A percentile compares a stretch with the other conserved stretches of the same genome.
Evolutionary conservation across 2,797 vertebrate genomes (phyloP).

Genomic region (Poeciliopsis presidionis): DNA sequence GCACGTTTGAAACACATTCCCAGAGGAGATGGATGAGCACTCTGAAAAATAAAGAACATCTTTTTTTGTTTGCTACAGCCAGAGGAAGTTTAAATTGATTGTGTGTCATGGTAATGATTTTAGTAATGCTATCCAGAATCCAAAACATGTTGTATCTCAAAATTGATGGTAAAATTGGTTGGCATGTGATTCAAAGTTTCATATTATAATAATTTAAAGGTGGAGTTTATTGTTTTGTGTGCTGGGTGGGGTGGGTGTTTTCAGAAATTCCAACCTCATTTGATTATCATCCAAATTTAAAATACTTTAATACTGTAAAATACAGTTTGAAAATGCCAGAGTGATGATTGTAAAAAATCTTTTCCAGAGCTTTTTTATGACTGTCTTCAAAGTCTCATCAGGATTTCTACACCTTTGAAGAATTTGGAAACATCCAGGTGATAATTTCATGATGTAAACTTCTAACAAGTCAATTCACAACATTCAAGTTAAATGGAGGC

Average conservation of each 20-base stretch:
- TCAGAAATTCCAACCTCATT: background rate
- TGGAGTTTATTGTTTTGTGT: too few species aligned
- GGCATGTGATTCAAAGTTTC: background rate
- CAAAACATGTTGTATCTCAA: background rate
- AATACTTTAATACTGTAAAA: background rate
- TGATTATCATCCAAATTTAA: background rate
- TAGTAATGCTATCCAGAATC: background rate
- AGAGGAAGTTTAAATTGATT: background rate
- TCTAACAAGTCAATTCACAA: too few species aligned
- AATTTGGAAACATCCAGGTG: too few species aligned
- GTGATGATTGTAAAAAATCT: background rate
- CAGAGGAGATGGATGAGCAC: background rate
- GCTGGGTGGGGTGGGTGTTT: too few species aligned
- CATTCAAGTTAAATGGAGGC: too few species aligned
- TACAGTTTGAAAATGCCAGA: background rate
- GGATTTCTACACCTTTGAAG: background rate
- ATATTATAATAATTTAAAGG: too few species aligned
- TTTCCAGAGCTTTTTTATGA: background rate
- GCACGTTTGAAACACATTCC: background rate
- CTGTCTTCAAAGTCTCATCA: background rate
- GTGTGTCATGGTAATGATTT: background rate
- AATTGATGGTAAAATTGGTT: background rate
- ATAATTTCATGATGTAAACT: too few species aligned
- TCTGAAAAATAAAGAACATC: background rate
- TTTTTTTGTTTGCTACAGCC: background rate